phyloP scores from a whole-genome alignment of 2,888 invertebrate species.

The Imbricaverruca yamaguchii region DNA sequence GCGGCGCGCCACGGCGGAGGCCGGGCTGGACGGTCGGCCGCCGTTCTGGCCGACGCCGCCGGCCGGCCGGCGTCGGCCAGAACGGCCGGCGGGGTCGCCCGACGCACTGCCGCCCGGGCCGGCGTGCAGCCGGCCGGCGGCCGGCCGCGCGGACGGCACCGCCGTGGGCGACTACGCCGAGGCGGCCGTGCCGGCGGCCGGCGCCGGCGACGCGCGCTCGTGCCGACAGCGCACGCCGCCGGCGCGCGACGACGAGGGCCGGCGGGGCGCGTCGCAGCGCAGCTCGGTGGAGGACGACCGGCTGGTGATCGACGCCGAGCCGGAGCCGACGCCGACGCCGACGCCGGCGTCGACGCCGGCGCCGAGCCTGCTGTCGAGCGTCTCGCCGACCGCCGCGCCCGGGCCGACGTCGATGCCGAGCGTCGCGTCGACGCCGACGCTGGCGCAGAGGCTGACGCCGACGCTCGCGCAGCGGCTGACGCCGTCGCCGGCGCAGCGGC shows the following conservation, averaged over 20 bases:
- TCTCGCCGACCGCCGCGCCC: no score
- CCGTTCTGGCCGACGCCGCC: neutral
- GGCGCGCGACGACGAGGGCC: neutral
- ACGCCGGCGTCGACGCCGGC: neutral
- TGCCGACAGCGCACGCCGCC: neutral
- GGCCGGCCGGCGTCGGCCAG: neutral
- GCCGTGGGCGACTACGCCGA: no score
- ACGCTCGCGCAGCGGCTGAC: no score
- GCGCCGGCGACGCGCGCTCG: neutral
- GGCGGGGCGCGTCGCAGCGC: neutral
- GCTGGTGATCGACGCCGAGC: constrained; percentile 5
- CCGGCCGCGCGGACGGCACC: neutral
- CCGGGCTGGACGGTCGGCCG: neutral
- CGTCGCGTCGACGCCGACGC: no score
- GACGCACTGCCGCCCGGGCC: no score
- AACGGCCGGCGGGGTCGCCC: neutral
- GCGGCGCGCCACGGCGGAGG: neutral
- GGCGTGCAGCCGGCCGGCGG: no score
- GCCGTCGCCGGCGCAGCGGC: no score
- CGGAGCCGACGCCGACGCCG: neutral
- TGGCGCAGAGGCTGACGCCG: no score
- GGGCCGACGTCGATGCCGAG: no score
- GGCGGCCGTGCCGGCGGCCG: no score
- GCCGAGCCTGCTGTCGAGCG: neutral
- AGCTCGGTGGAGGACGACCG: neutral